phyloP scores from a whole-genome alignment of 2,888 invertebrate species.

The Rotaria macrura region DNA sequence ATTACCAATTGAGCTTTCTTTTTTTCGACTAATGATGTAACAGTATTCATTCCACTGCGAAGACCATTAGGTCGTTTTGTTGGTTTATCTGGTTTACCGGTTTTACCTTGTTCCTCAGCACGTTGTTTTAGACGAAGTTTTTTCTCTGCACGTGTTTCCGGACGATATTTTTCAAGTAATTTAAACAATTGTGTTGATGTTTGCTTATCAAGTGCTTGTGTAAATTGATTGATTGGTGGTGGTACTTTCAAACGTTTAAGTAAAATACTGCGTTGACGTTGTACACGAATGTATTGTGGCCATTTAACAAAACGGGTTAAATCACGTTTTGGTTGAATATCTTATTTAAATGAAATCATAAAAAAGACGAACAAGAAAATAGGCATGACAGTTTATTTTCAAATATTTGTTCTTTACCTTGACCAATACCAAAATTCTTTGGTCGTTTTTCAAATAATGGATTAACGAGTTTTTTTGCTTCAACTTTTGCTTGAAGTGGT shows the following conservation, averaged over 20 bases:
- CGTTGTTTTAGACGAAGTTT: constrained; percentile 76
- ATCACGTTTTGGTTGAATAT: constrained; percentile 56
- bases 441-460: constrained; percentile 93
- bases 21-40: constrained; percentile 74
- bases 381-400: too few species aligned
- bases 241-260: constrained; percentile 93
- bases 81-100: constrained; percentile 76
- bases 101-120: constrained; percentile 63
- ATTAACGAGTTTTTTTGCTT: constrained; percentile 76
- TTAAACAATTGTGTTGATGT: constrained; percentile 94
- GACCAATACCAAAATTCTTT: constrained; percentile 95
- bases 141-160: constrained; percentile 80
- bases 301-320: constrained; percentile 93
- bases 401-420: constrained; percentile 44
- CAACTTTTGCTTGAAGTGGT: constrained; percentile 72
- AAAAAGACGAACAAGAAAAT: too few species aligned
- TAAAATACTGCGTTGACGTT: constrained; percentile 86
- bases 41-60: constrained; percentile 53
- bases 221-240: constrained; percentile 95
- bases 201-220: constrained; percentile 86
- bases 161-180: constrained; percentile 89
- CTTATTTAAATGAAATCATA: neutral
- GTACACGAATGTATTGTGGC: constrained; percentile 97
- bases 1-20: constrained; percentile 86
- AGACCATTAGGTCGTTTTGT: constrained; percentile 79